These are phyloP conservation scores for Cyclargus thomasi DNA, from an alignment of 1,140 invertebrate species.

Conservation along the genomic window DNA sequence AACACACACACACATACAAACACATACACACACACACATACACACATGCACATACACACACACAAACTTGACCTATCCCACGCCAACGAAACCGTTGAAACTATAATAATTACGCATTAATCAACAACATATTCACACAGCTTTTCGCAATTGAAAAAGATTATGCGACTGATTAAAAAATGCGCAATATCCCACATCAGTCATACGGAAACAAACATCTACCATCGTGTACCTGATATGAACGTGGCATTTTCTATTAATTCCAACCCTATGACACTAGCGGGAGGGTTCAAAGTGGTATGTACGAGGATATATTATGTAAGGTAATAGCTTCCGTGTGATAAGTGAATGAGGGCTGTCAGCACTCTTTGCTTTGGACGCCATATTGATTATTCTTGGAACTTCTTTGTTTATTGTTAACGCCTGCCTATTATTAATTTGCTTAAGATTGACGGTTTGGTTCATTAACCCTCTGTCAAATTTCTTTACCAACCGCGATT, in stretches of 20 bases:
- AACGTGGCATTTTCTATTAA: background rate
- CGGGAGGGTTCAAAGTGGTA: slow-evolving; percentile 17
- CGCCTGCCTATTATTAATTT: too few species aligned
- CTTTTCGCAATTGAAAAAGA: background rate
- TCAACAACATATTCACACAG: background rate
- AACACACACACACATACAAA: too few species aligned
- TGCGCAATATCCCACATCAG: background rate
- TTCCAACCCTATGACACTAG: background rate
- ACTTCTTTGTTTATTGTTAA: background rate
- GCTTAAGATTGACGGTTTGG: too few species aligned
- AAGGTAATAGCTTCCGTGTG: slow-evolving; percentile 53
- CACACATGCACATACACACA: too few species aligned
- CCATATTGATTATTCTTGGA: background rate
- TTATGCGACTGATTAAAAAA: slow-evolving; percentile 1
- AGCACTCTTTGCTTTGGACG: slow-evolving; percentile 23
- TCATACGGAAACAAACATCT: background rate
- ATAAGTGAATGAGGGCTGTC: slow-evolving; percentile 51
- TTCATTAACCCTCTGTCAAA: too few species aligned
- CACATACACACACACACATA: too few species aligned
- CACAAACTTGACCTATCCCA: too few species aligned
- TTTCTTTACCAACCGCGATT: too few species aligned
- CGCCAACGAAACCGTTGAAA: too few species aligned
- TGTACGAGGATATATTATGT: slow-evolving; percentile 20
- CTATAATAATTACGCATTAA: background rate
- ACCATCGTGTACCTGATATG: background rate